Base-by-base conservation (phyloP, 2,113 vertebrate genomes). In the Synchiropus splendidus region DNA sequence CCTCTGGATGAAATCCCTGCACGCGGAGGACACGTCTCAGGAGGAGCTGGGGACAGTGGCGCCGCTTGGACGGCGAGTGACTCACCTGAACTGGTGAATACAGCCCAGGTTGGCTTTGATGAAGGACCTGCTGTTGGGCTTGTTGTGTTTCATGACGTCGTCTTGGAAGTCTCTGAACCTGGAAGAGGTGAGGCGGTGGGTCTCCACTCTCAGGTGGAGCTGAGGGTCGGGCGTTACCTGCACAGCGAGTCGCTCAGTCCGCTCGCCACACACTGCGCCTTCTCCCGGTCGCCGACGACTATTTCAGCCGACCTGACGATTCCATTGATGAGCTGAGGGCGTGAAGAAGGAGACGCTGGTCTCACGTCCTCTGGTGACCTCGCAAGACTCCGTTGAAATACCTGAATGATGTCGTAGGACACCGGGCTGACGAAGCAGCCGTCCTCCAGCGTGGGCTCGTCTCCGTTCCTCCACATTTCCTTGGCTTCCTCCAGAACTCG, bases 361-460 rank as follows among this genome's bases (percentile, higher is more conserved):
- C 6, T 5, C 1, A 13, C 34, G 14, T 36, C n/a, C n/a, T 6
- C 1, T 5, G 12, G 4, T 10, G 21, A 2, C 9, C 6, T 12
- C 1, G 14, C 8, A 27, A 27, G 21, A 27, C 4, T 27, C 21
- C 21, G 4, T 27, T 27, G 4, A 10, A 11, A 2, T 56, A 98
- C 94, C 93, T 91, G 88, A 31, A 98, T 85, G 51, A 89, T 61
- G 70, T 94, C 88, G 9, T 86, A 88, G 44, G 88, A 77, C 35
- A 92, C 74, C 1, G 84, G 78, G 12, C 88, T 90, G 66, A 77
- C 64, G 62, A 86, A 90, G 64, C 53, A 77, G 2, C 78, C 75
- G 1, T 90, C 83, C 14, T 85, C 48, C 33, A 31, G 73, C 16
- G 59, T 65, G 0, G 90, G 90, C 15, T 75, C 74, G 39, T 55